Conservation (phyloP, 2,888 invertebrate species). For the Mesochorus sp. region DNA sequence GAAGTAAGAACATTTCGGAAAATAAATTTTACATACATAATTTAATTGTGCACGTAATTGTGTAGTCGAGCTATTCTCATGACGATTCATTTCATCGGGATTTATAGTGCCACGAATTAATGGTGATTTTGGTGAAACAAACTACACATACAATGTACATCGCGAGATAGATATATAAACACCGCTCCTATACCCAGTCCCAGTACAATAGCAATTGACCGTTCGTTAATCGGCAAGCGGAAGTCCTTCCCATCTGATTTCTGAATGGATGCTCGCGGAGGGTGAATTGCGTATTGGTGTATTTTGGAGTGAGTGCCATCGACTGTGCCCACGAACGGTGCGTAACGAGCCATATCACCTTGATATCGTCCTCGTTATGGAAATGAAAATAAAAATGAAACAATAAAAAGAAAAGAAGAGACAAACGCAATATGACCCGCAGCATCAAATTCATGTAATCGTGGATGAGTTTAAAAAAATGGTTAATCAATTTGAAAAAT, state of each 20-base stretch:
- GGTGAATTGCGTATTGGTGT: slow-evolving; percentile 44
- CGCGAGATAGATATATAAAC: slow-evolving; percentile 31
- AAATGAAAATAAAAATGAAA: not conserved
- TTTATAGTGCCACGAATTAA: not conserved
- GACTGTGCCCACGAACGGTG: slow-evolving; percentile 50
- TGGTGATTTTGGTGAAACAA: slow-evolving; percentile 18
- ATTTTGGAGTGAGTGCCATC: slow-evolving; percentile 1
- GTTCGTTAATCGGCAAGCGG: slow-evolving; percentile 72
- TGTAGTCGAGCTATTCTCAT: not conserved
- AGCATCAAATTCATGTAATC: no score
- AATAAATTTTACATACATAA: no score
- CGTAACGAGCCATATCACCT: slow-evolving; percentile 70
- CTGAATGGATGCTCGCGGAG: slow-evolving; percentile 67
- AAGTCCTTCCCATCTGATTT: slow-evolving; percentile 76
- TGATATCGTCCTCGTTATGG: slow-evolving; percentile 28
- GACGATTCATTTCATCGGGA: not conserved
- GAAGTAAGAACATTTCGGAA: no score
- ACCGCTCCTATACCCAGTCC: slow-evolving; percentile 43
- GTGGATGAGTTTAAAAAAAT: no score
- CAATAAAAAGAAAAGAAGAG: slow-evolving; percentile 14
- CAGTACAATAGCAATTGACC: slow-evolving; percentile 71
- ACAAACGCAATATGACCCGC: not conserved
- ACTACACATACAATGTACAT: not conserved
- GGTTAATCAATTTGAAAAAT: no score
- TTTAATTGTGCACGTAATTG: not conserved